Evolutionary conservation across 2,113 vertebrate species (phyloP).

Genomic region (rat (Rattus norvegicus)): GRCr8 NC_086034.1:3495001-3495500

Average conservation of each 20-base stretch:
- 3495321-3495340: not conserved
- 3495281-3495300: not conserved
- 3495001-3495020: not conserved
- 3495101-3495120: not conserved
- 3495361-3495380: not conserved
- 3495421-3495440: not conserved
- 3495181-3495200: not conserved
- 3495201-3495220: not conserved
- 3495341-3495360: not conserved
- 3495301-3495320: not conserved
- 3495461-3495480: not conserved
- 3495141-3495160: not conserved
- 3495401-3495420: not conserved
- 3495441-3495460: not conserved
- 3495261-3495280: not conserved
- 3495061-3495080: not conserved
- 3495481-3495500: not conserved
- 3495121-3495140: not conserved
- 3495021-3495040: not conserved
- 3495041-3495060: not conserved
- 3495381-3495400: not conserved
- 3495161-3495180: constrained; percentile 29
- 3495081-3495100: constrained; percentile 7
- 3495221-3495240: not conserved
- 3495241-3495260: not conserved